Conservation (phyloP, 2,113 vertebrate species). For the Ptychochromis oligacanthus region DNA sequence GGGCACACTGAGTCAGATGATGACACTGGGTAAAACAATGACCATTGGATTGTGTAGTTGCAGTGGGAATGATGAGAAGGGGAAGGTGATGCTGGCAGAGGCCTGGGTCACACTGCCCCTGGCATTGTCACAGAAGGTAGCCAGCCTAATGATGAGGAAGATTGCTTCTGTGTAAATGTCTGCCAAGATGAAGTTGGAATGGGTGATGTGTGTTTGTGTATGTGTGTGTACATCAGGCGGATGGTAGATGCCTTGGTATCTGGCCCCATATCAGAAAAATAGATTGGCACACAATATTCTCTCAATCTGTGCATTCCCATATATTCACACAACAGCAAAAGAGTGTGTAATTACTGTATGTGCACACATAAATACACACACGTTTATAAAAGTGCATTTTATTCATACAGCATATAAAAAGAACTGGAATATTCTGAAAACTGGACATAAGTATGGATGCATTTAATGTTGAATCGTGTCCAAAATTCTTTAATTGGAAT, state of each 20-base stretch:
- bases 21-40: conserved; percentile 48
- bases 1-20: not conserved
- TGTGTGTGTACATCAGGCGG: not conserved
- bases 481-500: not conserved
- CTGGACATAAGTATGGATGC: not conserved
- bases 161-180: conserved; percentile 57
- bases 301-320: conserved; percentile 36
- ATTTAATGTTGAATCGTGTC: not conserved
- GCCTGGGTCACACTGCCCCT: conserved; percentile 58
- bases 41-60: conserved; percentile 29
- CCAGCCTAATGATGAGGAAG: conserved; percentile 73
- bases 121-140: conserved; percentile 60
- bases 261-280: conserved; percentile 66
- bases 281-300: conserved; percentile 52
- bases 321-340: conserved; percentile 3
- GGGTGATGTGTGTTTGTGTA: not conserved
- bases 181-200: conserved; percentile 60
- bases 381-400: not conserved
- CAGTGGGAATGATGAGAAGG: conserved; percentile 30
- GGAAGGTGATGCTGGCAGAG: conserved; percentile 53
- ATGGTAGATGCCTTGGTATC: conserved; percentile 33
- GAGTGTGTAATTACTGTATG: not conserved
- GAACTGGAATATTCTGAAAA: not conserved
- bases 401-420: not conserved
- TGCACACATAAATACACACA: not conserved